A percentile compares a stretch with the other conserved stretches of the same genome.
These are phyloP conservation scores for Erpetoichthys calabaricus DNA, from an alignment of 2,797 vertebrate genomes.

Conservation along the genomic window DNA sequence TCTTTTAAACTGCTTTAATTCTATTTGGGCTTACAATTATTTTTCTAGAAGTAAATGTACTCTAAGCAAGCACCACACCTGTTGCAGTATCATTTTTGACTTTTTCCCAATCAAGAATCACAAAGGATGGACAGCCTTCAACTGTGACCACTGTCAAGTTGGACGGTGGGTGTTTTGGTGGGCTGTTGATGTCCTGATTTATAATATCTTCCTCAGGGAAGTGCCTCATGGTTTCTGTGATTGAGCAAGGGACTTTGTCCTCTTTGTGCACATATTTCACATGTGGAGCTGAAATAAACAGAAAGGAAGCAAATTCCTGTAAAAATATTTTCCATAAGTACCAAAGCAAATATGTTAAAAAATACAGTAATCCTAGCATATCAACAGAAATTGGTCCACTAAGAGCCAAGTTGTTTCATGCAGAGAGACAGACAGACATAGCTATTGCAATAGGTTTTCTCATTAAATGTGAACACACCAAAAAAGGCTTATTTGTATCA, in stretches of 20 bases:
- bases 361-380: too few species aligned
- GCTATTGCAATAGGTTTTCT: too few species aligned
- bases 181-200: constrained; percentile 53
- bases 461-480: too few species aligned
- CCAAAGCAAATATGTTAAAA: too few species aligned
- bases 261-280: constrained; percentile 80
- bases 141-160: constrained; percentile 91
- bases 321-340: too few species aligned
- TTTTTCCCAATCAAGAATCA: constrained; percentile 87
- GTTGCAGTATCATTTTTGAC: constrained; percentile 76
- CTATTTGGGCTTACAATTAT: neutral
- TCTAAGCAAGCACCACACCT: constrained; percentile 43
- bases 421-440: too few species aligned
- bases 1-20: too few species aligned
- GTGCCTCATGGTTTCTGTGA: constrained; percentile 73
- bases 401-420: too few species aligned
- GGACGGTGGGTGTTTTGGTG: constrained; percentile 69
- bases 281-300: constrained; percentile 55
- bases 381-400: too few species aligned
- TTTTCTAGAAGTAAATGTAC: neutral
- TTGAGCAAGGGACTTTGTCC: constrained; percentile 77
- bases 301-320: too few species aligned
- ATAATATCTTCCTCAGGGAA: constrained; percentile 68
- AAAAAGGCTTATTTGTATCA: too few species aligned
- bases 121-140: constrained; percentile 85